Conservation (phyloP, 2,113 vertebrate genomes). For the Coreoperca whiteheadi region DNA sequence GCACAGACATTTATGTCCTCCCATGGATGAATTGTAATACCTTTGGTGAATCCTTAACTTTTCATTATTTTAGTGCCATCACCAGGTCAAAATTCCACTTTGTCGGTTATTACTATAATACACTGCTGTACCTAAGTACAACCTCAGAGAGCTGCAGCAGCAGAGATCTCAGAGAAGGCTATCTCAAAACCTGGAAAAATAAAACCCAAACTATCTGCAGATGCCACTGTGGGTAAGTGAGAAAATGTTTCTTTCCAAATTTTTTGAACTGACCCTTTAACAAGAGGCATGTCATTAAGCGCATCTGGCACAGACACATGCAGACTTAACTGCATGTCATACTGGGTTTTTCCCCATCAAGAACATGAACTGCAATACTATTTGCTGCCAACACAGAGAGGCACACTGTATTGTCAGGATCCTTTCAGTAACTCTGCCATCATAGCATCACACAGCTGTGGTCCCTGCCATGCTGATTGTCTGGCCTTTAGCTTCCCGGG, state of each 20-base stretch:
- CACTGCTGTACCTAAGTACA: no score
- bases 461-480: conserved; percentile 72
- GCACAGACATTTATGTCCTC: neutral
- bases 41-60: neutral
- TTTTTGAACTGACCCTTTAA: neutral
- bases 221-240: neutral
- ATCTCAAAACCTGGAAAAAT: neutral
- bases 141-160: neutral
- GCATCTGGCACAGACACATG: neutral
- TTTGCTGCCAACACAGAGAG: conserved; percentile 33
- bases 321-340: neutral
- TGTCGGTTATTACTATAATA: neutral
- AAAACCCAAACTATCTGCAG: neutral
- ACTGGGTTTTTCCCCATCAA: neutral
- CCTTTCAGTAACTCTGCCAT: conserved; percentile 50
- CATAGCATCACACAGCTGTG: conserved; percentile 61
- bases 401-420: conserved; percentile 34
- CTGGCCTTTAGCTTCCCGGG: conserved; percentile 77
- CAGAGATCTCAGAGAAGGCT: neutral
- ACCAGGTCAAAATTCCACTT: neutral
- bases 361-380: conserved; percentile 15
- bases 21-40: neutral
- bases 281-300: neutral
- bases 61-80: neutral
- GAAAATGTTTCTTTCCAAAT: neutral